A percentile compares a stretch with the other conserved stretches of the same genome.
Conservation (phyloP, 1,140 invertebrate genomes). For the Temnothorax curvispinosus region DNA sequence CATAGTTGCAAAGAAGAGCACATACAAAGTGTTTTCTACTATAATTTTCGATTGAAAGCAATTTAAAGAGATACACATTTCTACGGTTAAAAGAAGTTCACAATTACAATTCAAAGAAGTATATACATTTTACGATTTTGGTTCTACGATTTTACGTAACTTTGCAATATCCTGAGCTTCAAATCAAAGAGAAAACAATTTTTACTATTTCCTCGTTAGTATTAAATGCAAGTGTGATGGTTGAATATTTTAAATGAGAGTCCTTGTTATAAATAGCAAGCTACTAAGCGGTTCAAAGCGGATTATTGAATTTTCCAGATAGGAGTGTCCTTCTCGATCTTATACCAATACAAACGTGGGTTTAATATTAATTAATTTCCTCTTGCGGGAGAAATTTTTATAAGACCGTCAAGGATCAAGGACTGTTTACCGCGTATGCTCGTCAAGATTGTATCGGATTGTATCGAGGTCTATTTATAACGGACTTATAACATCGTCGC, state of each 20-base stretch:
- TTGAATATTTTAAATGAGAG: neutral
- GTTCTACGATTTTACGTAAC: neutral
- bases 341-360: neutral
- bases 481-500: too few relatives aligned
- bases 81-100: neutral
- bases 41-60: neutral
- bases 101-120: too few relatives aligned
- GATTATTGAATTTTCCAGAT: constrained; percentile 30
- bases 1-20: neutral
- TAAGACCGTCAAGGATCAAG: neutral
- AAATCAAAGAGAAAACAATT: neutral
- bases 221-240: neutral
- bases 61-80: neutral
- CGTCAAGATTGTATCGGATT: neutral
- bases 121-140: neutral
- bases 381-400: neutral
- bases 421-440: neutral
- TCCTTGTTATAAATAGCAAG: neutral
- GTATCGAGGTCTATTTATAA: neutral
- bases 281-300: neutral
- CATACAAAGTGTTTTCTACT: neutral
- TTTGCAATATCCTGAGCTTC: neutral
- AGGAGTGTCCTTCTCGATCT: constrained; percentile 7
- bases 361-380: constrained; percentile 23
- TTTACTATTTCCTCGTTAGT: neutral